Evolutionary conservation across 2,888 invertebrate genomes (phyloP).

Genomic region (Agelastica alni): DNA sequence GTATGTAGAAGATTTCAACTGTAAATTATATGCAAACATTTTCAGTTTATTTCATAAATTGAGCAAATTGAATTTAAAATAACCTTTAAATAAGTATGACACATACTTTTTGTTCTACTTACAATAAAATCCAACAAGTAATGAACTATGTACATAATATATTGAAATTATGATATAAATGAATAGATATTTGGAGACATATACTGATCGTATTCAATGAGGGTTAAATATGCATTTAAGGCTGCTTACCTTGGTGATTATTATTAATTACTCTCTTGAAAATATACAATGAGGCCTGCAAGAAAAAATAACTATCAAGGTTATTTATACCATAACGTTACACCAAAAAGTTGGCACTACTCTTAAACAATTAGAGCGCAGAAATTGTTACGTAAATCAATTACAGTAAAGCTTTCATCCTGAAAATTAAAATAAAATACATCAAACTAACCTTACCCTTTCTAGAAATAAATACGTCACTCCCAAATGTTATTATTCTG

Average conservation of each 20-base stretch:
- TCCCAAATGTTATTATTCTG: conserved; percentile 12
- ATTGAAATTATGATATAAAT: too few species aligned
- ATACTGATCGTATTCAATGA: too few species aligned
- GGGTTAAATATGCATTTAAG: not conserved
- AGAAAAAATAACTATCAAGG: conserved; percentile 11
- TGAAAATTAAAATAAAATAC: conserved; percentile 10
- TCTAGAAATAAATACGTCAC: conserved; percentile 27
- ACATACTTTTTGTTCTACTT: too few species aligned
- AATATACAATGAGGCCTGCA: conserved; percentile 5
- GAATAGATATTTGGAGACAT: too few species aligned
- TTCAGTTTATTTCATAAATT: too few species aligned
- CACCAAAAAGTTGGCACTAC: not conserved
- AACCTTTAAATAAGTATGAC: too few species aligned
- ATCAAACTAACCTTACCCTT: conserved; percentile 20
- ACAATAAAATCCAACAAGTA: too few species aligned
- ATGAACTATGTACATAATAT: too few species aligned
- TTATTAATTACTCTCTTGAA: not conserved
- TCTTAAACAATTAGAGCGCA: not conserved
- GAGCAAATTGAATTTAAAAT: too few species aligned
- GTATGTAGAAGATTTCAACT: too few species aligned
- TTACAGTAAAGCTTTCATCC: conserved; percentile 1
- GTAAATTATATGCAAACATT: too few species aligned
- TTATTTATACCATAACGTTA: not conserved
- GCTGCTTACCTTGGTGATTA: conserved; percentile 10
- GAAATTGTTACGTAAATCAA: conserved; percentile 16